Evolutionary conservation across 2,113 vertebrate genomes (phyloP).

Genomic region (Labeo catla): DNA sequence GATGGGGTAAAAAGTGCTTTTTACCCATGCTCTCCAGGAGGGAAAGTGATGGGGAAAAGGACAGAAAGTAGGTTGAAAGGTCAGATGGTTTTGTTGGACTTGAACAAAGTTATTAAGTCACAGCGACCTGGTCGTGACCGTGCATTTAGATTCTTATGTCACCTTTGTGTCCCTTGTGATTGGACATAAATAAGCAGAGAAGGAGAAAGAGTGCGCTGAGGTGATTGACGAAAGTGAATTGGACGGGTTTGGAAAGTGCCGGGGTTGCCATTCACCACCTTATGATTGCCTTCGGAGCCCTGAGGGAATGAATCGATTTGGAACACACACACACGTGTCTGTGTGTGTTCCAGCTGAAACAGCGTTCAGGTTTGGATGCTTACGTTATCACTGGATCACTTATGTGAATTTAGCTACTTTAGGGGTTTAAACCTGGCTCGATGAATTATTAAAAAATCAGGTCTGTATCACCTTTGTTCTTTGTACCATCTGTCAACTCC

Average conservation of each 20-base stretch:
- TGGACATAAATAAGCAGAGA: slow-evolving; percentile 32
- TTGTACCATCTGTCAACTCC: slow-evolving; percentile 12
- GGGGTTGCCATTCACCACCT: slow-evolving; percentile 74
- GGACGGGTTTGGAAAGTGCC: slow-evolving; percentile 64
- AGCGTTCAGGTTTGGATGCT: slow-evolving; percentile 43
- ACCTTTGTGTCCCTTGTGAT: not conserved
- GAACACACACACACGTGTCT: slow-evolving; percentile 16
- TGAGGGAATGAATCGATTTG: slow-evolving; percentile 62
- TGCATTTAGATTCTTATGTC: slow-evolving; percentile 32
- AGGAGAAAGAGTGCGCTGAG: slow-evolving; percentile 52
- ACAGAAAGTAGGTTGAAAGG: slow-evolving; percentile 36
- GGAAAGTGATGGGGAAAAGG: slow-evolving; percentile 10
- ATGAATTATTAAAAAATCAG: slow-evolving; percentile 31
- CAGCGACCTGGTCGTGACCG: not conserved
- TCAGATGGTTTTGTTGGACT: slow-evolving; percentile 39
- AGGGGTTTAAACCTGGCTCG: not conserved
- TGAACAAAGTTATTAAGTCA: slow-evolving; percentile 31
- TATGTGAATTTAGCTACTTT: slow-evolving; percentile 35
- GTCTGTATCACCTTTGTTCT: slow-evolving; percentile 39
- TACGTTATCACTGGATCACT: slow-evolving; percentile 10
- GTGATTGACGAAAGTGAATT: slow-evolving; percentile 64
- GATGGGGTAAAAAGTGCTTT: not conserved
- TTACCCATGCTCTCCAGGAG: not conserved
- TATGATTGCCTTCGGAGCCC: slow-evolving; percentile 72
- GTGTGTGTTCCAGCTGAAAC: slow-evolving; percentile 39